Evolutionary conservation across 2,113 vertebrate species (phyloP).

Genomic region (Motacilla alba): DNA sequence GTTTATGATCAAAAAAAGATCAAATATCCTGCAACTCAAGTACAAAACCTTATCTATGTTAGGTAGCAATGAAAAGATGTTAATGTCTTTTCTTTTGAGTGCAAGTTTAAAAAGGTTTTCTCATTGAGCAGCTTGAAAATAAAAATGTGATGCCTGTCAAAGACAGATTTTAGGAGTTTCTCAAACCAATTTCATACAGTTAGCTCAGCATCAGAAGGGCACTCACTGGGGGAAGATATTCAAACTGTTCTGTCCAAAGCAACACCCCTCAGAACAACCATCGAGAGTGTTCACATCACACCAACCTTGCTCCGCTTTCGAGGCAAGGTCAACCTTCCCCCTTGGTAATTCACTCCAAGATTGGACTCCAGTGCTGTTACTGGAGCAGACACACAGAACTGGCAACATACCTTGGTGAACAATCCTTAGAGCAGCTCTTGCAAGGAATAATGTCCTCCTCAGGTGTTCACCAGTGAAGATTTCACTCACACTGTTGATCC

Average conservation of each 20-base stretch:
- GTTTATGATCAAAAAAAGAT: background rate
- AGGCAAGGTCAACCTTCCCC: background rate
- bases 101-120: background rate
- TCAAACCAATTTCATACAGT: background rate
- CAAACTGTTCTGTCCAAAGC: background rate
- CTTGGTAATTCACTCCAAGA: background rate
- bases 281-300: fast-evolving
- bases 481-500: background rate
- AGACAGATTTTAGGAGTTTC: background rate
- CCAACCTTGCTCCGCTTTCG: fast-evolving
- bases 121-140: background rate
- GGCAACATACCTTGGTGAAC: fast-evolving
- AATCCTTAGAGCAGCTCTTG: background rate
- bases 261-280: background rate
- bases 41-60: background rate
- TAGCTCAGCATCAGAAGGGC: background rate
- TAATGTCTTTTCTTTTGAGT: background rate
- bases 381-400: background rate
- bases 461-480: background rate
- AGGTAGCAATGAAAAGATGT: background rate
- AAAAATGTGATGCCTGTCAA: background rate
- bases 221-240: background rate
- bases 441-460: background rate
- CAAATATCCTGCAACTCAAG: background rate
- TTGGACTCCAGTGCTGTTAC: background rate